Evolutionary conservation across 1,140 invertebrate genomes (phyloP), one percentile per base, ranked within the genome.

Genomic region (Musca domestica): DNA sequence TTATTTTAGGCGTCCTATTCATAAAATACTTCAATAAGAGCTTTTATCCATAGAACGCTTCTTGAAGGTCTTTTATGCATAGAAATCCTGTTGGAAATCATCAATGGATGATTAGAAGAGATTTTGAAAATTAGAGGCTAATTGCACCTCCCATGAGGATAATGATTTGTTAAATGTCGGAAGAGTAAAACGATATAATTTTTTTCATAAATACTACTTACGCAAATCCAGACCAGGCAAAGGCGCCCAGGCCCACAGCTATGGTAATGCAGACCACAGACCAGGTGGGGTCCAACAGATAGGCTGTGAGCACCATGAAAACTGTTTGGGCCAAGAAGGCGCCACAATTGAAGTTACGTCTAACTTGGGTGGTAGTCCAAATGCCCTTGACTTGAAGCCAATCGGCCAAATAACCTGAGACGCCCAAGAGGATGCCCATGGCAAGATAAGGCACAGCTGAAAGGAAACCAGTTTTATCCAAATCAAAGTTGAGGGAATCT

Each of bases 201-300:
- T 61, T 41, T 47, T 51, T 22, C 0, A 22, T 23, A 30, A 23
- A 34, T 64, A 54, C 46, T 71, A 80, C 74, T 80, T 83, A 92
- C 91, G 89, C 90, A 78, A 92, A 95, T 58, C 92, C 94, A 15
- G 92, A 90, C 91, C 92, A 95, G 7, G 93, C 91, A 78, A 95
- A 94, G 1, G 92, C 95, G 25, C 93, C 93, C 12, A 95, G 83
- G 0, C 94, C 94, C 10, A 95, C 92, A 17, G 94, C 93, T 64
- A 95, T 86, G 0, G 91, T 93, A 7, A 97, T 84, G 78, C 88
- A 95, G 1, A 88, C 83, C 14, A 95, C 86, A 30, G 90, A 91
- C 54, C 87, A 86, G 1, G 82, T 83, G 14, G 89, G 84, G 17
- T 88, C 87, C 48, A 86, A 81, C 1, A 89, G 81, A 74, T 90